Conservation (phyloP, 2,797 vertebrate species). For the Triplophysa yarkandensis region DNA sequence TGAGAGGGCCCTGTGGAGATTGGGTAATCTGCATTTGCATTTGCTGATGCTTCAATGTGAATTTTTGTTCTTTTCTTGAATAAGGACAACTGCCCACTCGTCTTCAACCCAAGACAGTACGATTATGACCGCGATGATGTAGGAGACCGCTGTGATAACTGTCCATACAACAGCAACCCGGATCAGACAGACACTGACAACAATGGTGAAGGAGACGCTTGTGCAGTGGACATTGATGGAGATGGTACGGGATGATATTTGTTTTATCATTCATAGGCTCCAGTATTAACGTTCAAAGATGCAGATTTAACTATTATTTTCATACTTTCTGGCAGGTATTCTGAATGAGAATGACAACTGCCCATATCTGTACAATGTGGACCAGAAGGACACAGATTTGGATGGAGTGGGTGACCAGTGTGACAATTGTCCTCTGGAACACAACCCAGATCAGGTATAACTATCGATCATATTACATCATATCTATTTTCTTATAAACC, state of each 20-base stretch:
- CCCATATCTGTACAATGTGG: conserved; percentile 93
- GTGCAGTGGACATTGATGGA: conserved; percentile 93
- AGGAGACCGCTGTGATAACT: conserved; percentile 96
- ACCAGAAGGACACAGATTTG: conserved; percentile 92
- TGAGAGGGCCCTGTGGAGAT: conserved; percentile 29
- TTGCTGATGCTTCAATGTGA: no score
- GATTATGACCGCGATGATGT: conserved; percentile 97
- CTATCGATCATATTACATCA: not conserved
- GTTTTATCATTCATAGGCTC: not conserved
- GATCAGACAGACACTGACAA: conserved; percentile 95
- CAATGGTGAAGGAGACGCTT: conserved; percentile 95
- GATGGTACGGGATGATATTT: conserved; percentile 78
- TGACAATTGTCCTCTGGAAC: conserved; percentile 97
- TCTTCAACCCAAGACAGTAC: conserved; percentile 96
- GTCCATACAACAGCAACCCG: conserved; percentile 96
- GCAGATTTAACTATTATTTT: not conserved
- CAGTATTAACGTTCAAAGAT: not conserved
- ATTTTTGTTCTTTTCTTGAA: conserved; percentile 52
- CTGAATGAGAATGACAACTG: conserved; percentile 95
- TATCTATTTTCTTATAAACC: not conserved
- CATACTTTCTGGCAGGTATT: conserved; percentile 79
- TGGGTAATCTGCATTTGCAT: conserved; percentile 9
- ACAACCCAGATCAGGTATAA: conserved; percentile 96
- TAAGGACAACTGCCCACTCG: conserved; percentile 95
- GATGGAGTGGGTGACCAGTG: conserved; percentile 98